phyloP scores from a whole-genome alignment of 2,797 vertebrate species.

The Tiaroga cobitis region DNA sequence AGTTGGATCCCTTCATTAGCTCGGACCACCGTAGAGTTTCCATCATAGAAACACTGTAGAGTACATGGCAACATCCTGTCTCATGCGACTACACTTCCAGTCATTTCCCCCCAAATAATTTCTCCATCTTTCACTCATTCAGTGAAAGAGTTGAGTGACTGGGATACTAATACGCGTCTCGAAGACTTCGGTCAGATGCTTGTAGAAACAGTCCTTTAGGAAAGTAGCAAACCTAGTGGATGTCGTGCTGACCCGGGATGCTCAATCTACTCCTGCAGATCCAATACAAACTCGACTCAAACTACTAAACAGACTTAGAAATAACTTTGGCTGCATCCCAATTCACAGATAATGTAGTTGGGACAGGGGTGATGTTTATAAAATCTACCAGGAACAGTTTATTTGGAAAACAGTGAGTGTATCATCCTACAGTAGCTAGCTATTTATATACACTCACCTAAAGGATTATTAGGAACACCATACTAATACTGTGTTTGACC shows the following conservation, averaged over 20 bases:
- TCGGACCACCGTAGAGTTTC: not conserved
- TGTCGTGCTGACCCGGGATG: not conserved
- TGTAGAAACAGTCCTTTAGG: not conserved
- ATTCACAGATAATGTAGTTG: not conserved
- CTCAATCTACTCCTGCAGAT: slow-evolving; percentile 2
- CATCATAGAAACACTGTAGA: slow-evolving; percentile 10
- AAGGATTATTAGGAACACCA: too few relatives aligned
- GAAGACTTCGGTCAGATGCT: not conserved
- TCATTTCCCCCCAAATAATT: not conserved
- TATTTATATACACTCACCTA: too few relatives aligned
- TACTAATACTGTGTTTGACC: too few relatives aligned
- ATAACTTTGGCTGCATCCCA: not conserved
- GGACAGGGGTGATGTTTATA: not conserved
- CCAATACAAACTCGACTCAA: not conserved
- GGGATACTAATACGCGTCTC: not conserved
- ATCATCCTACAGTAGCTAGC: not conserved
- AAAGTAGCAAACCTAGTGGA: not conserved
- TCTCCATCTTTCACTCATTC: not conserved
- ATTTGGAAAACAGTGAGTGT: not conserved
- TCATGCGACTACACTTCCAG: not conserved
- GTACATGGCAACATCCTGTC: not conserved
- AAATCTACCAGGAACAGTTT: not conserved
- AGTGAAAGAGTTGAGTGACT: not conserved
- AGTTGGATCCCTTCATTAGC: slow-evolving; percentile 2
- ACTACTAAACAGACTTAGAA: not conserved